These are phyloP conservation scores for Drosophila sproati DNA, from an alignment of 1,140 invertebrate genomes.

Conservation along the genomic window DNA sequence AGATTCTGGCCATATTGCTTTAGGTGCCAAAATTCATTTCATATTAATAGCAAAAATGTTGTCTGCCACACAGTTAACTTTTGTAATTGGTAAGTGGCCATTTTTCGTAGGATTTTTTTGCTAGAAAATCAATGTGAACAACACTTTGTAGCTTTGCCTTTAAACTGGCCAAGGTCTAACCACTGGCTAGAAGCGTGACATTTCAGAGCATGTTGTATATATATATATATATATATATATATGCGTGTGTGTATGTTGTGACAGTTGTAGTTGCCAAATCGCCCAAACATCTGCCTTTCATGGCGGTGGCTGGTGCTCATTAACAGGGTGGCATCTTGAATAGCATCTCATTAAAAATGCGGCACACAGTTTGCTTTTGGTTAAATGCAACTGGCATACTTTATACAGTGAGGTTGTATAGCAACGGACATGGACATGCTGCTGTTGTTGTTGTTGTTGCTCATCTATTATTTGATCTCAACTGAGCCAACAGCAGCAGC, in stretches of 20 bases:
- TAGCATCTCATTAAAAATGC: constrained; percentile 75
- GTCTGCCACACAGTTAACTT: not conserved
- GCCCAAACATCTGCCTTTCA: not conserved
- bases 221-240: no score
- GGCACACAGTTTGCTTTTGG: constrained; percentile 34
- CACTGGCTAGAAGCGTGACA: constrained; percentile 1
- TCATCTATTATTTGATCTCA: constrained; percentile 52
- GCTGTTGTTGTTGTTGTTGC: not conserved
- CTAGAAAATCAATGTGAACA: not conserved
- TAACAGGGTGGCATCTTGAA: constrained; percentile 61
- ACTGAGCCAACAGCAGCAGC: constrained; percentile 51
- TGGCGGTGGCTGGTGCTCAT: constrained; percentile 46
- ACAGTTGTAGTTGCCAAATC: constrained; percentile 24
- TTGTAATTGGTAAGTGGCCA: constrained; percentile 15
- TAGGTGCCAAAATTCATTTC: constrained; percentile 41
- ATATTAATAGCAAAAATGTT: constrained; percentile 62
- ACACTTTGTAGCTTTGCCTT: not conserved
- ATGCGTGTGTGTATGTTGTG: constrained; percentile 1
- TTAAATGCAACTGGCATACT: constrained; percentile 41
- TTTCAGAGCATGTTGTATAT: constrained; percentile 10
- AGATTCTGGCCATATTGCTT: constrained; percentile 1
- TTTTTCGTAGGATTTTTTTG: not conserved
- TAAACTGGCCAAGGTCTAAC: constrained; percentile 17
- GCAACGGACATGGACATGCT: not conserved
- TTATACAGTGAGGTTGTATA: not conserved